phyloP scores from a whole-genome alignment of 2,888 invertebrate species.

The Omphaloscelis lunosa region DNA sequence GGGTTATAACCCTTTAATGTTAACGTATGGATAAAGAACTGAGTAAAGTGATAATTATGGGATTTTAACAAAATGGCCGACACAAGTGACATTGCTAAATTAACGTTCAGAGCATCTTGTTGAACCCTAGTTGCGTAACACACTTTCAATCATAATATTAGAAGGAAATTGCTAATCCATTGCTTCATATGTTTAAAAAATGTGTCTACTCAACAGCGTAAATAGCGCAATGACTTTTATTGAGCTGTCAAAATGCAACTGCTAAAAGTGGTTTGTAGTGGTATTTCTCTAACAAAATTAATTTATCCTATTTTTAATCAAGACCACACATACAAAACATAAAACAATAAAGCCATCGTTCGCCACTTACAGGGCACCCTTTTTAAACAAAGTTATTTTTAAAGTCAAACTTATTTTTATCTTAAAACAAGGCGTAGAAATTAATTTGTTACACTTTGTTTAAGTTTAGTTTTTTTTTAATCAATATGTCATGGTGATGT shows the following conservation, averaged over 20 bases:
- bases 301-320: slow-evolving; percentile 6
- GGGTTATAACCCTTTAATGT: slow-evolving; percentile 60
- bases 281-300: neutral
- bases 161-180: neutral
- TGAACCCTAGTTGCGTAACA: neutral
- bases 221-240: neutral
- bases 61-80: slow-evolving; percentile 37
- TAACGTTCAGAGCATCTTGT: neutral
- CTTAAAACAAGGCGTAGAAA: slow-evolving; percentile 27
- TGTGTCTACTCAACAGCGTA: neutral
- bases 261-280: neutral
- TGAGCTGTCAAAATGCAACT: neutral
- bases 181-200: neutral
- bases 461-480: slow-evolving; percentile 39
- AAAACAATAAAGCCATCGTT: slow-evolving; percentile 15
- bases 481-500: slow-evolving; percentile 45
- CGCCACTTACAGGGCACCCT: slow-evolving; percentile 23
- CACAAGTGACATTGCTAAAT: neutral
- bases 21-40: slow-evolving; percentile 37
- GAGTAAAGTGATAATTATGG: slow-evolving; percentile 36
- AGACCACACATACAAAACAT: slow-evolving; percentile 40
- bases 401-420: slow-evolving; percentile 50
- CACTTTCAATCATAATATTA: neutral
- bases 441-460: slow-evolving; percentile 56
- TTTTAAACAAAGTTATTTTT: slow-evolving; percentile 48